phyloP scores from a whole-genome alignment of 2,888 invertebrate species.

The Chloromyia formosa region DNA sequence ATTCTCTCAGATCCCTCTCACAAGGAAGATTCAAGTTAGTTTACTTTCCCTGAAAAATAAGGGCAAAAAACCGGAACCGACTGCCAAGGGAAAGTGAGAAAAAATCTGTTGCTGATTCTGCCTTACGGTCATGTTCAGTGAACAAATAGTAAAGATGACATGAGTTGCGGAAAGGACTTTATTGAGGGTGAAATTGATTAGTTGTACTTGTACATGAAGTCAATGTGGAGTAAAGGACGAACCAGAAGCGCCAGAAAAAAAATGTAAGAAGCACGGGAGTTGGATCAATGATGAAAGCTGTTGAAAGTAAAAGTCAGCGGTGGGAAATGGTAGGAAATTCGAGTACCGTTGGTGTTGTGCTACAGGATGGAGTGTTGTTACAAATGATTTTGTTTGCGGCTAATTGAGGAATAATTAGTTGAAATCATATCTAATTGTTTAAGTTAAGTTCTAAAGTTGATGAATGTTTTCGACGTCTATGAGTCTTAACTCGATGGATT shows the following conservation, averaged over 20 bases:
- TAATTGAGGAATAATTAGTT: no score
- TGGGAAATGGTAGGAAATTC: not conserved
- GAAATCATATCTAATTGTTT: no score
- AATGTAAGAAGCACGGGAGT: not conserved
- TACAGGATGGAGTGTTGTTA: no score
- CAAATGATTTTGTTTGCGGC: not conserved
- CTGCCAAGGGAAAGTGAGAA: not conserved
- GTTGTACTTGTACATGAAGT: not conserved
- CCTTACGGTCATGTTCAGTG: not conserved
- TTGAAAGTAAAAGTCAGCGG: not conserved
- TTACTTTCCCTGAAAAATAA: no score
- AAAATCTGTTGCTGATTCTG: not conserved
- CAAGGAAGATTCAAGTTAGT: no score
- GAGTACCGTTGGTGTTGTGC: no score
- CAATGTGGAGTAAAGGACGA: not conserved
- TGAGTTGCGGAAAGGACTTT: conserved; percentile 13
- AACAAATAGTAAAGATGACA: not conserved
- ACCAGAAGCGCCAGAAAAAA: not conserved
- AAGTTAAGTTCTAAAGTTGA: no score
- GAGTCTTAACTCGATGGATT: no score
- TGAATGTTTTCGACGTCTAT: no score
- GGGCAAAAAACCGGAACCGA: no score
- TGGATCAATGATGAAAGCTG: not conserved
- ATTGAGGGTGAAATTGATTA: conserved; percentile 43
- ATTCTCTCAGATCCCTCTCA: no score